A percentile compares a stretch with the other conserved stretches of the same genome.
Conservation (phyloP, 2,113 vertebrate genomes). For the Kryptolebias marmoratus region DNA sequence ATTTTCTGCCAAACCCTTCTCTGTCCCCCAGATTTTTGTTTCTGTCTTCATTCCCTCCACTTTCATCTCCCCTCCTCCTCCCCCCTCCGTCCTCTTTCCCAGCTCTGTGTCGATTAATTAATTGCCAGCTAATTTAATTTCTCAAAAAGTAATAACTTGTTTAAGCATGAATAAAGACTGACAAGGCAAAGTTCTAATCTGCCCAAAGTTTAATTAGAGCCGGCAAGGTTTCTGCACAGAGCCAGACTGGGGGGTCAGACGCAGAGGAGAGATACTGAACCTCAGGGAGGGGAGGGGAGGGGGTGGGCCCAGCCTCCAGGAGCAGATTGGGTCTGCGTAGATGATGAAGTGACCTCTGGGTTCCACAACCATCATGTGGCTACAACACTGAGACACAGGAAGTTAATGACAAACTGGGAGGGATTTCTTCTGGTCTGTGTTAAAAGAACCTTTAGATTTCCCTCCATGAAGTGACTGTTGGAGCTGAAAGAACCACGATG, state of each 20-base stretch:
- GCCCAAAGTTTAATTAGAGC: conserved; percentile 82
- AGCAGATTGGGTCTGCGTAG: conserved; percentile 20
- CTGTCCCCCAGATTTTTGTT: background rate
- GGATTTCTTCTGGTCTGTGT: too few species aligned
- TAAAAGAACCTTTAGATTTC: too few species aligned
- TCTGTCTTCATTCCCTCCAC: conserved; percentile 14
- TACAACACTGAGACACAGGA: background rate
- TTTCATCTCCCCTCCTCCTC: conserved; percentile 16
- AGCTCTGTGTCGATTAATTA: conserved; percentile 82
- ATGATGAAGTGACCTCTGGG: conserved; percentile 20
- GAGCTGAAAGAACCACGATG: too few species aligned
- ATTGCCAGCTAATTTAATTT: conserved; percentile 86
- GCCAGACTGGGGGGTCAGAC: conserved; percentile 63
- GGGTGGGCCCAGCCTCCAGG: background rate
- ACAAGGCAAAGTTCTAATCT: conserved; percentile 84
- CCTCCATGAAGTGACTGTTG: too few species aligned
- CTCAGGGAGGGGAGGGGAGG: background rate
- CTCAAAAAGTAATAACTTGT: conserved; percentile 84
- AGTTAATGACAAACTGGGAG: too few species aligned
- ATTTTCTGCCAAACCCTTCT: conserved; percentile 53
- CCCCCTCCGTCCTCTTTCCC: conserved; percentile 58
- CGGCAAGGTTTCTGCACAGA: conserved; percentile 70
- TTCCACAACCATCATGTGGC: background rate
- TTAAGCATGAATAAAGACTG: conserved; percentile 83
- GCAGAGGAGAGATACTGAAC: conserved; percentile 20